Evolutionary conservation across 2,888 invertebrate species (phyloP).

Genomic region (Drosophila mulleri): DNA sequence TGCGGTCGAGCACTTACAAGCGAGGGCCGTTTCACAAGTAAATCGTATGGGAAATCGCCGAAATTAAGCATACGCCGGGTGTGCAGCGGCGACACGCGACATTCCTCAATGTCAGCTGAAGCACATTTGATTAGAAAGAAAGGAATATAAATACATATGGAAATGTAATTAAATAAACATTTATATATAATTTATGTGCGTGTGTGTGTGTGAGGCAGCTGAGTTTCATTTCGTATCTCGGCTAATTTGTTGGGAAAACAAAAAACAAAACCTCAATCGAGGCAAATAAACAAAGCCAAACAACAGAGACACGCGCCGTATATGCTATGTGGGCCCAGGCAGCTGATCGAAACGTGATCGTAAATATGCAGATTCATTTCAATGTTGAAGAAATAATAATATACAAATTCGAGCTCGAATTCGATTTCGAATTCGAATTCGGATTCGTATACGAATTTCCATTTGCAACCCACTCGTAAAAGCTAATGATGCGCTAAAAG

Average conservation of each 20-base stretch:
- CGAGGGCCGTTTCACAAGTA: conserved; percentile 35
- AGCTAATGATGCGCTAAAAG: conserved; percentile 38
- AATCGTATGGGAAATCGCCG: background rate
- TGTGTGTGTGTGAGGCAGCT: background rate
- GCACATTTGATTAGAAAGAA: conserved; percentile 30
- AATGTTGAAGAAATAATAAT: background rate
- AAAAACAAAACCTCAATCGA: conserved; percentile 10
- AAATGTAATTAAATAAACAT: background rate
- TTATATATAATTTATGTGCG: background rate
- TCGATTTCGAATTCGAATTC: conserved; percentile 8
- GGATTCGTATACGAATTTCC: conserved; percentile 8
- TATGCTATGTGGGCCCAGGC: background rate
- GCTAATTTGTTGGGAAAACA: conserved; percentile 44
- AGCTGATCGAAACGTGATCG: conserved; percentile 19
- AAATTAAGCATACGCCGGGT: background rate
- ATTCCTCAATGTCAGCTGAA: conserved; percentile 24
- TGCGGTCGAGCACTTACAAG: conserved; percentile 1
- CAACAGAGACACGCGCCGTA: conserved; percentile 27
- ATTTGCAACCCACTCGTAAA: conserved; percentile 21
- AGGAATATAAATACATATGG: too few relatives aligned
- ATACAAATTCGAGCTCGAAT: background rate
- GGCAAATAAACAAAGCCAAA: conserved; percentile 20
- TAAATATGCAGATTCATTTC: conserved; percentile 2
- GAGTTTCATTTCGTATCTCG: conserved; percentile 4
- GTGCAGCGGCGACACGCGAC: conserved; percentile 40